Percentiles rank a stretch among this genome's conserved stretches.
Conservation (phyloP, 1,140 invertebrate genomes). For the Manduca sexta region DNA sequence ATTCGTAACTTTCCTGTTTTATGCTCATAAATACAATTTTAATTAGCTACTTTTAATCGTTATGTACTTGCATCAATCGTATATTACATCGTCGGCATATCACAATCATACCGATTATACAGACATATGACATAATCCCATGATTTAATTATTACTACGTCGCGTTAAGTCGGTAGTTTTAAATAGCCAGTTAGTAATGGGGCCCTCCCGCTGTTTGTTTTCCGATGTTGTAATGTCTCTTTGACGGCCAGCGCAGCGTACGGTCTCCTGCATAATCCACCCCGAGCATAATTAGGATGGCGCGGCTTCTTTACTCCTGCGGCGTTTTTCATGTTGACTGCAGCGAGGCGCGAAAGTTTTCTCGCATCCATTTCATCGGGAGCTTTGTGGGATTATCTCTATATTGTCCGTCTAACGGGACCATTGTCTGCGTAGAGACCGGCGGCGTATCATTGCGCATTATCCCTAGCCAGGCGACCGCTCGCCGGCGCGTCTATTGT, state of each 20-base stretch:
- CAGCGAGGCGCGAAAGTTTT: slow-evolving; percentile 63
- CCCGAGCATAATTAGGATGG: slow-evolving; percentile 39
- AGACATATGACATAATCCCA: too few relatives aligned
- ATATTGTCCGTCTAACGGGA: slow-evolving; percentile 61
- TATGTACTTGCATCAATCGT: too few relatives aligned
- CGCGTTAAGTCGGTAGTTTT: neutral
- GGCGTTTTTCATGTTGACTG: slow-evolving; percentile 50
- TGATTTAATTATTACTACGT: too few relatives aligned
- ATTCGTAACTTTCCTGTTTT: too few relatives aligned
- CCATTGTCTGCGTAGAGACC: slow-evolving; percentile 39
- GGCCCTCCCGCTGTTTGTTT: slow-evolving; percentile 56
- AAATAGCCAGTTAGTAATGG: neutral
- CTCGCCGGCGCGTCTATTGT: slow-evolving; percentile 40
- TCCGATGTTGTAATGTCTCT: slow-evolving; percentile 32
- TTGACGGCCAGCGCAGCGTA: slow-evolving; percentile 38
- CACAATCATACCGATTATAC: too few relatives aligned
- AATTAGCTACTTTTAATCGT: too few relatives aligned
- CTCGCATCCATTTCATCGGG: slow-evolving; percentile 54
- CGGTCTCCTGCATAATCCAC: slow-evolving; percentile 51
- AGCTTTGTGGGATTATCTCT: slow-evolving; percentile 64
- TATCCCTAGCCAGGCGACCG: slow-evolving; percentile 37
- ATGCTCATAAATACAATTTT: too few relatives aligned
- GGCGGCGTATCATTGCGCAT: slow-evolving; percentile 63
- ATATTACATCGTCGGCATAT: too few relatives aligned
- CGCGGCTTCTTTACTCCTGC: slow-evolving; percentile 42